Evolutionary conservation across 1,140 invertebrate genomes (phyloP).

Genomic region (Harpegnathos saltator): DNA sequence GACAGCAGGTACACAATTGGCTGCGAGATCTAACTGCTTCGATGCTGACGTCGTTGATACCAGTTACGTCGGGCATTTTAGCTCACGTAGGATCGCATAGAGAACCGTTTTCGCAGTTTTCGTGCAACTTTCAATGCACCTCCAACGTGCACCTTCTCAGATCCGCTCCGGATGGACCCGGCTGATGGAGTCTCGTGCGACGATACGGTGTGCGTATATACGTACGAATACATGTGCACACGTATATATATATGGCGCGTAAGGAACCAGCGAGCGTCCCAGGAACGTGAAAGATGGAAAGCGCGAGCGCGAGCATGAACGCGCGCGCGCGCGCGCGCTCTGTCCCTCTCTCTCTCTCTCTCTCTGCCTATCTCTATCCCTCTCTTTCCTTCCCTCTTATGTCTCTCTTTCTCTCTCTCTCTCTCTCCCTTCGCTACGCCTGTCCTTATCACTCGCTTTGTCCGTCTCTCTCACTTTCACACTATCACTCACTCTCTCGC

Average conservation of each 20-base stretch:
- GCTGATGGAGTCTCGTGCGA: slow-evolving; percentile 51
- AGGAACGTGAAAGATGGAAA: slow-evolving; percentile 63
- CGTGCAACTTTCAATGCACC: slow-evolving; percentile 32
- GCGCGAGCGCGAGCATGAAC: slow-evolving; percentile 14
- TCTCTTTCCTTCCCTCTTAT: neutral
- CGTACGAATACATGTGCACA: neutral
- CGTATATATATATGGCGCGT: no score
- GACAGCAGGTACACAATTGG: slow-evolving; percentile 58
- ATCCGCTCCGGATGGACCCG: slow-evolving; percentile 44
- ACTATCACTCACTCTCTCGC: slow-evolving; percentile 16
- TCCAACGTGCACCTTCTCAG: slow-evolving; percentile 7
- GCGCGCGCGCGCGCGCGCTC: slow-evolving; percentile 3
- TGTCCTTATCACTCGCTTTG: slow-evolving; percentile 60
- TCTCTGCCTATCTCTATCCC: no score
- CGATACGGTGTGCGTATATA: slow-evolving; percentile 10
- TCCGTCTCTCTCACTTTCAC: neutral
- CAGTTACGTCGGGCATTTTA: slow-evolving; percentile 76
- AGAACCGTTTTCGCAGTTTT: neutral
- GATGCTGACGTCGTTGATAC: slow-evolving; percentile 65
- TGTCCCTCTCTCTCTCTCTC: neutral
- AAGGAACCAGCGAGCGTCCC: slow-evolving; percentile 77
- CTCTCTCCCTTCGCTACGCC: slow-evolving; percentile 61
- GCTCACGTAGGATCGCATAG: slow-evolving; percentile 60
- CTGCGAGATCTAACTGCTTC: slow-evolving; percentile 33
- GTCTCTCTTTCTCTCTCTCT: neutral